Evolutionary conservation across 2,797 vertebrate species (phyloP), one percentile per base, ranked within the genome.

Genomic region (Chaetodon trifasciatus): DNA sequence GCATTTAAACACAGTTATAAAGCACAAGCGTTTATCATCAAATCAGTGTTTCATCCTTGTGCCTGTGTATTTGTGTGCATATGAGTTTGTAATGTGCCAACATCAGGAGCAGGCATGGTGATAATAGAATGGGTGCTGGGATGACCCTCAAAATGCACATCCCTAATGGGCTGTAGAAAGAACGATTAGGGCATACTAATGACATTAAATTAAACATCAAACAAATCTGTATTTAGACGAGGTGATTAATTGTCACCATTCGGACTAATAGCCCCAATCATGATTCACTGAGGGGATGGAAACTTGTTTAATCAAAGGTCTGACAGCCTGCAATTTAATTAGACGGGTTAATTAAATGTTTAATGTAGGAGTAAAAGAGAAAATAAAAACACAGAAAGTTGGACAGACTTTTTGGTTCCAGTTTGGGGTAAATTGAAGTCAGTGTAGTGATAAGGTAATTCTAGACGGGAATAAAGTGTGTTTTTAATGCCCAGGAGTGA

Each of bases 171-270:
- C 23, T 37, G n/a, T 24, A 42, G 37, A 15, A 60, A 61, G 13
- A 61, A 46, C 9, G 1, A 55, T 32, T 35, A 42, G 50, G n/a
- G 19, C 32, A 57, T 17, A 21, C 6, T 46, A 28, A 69, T 49
- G 47, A 61, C 13, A 28, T 23, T 32, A 47, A 70, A 56, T 62
- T 7, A 37, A 62, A 64, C 21, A 40, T 60, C 8, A 8, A 1
- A 53, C 53, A 70, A 10, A 79, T 39, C 47, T 56, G 47, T 19
- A 61, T 47, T 46, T 23, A 68, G 7, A 39, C 32, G 15, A 19
- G 17, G 6, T 2, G 7, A 61, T 61, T 56, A 39, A 49, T 24
- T 61, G 8, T 24, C 35, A 35, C 73, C 56, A 17, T 42, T 62
- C 4, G 1, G 16, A 49, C 61, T 56, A 66, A 50, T 56, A 17